phyloP scores from a whole-genome alignment of 2,113 vertebrate species.

The Pandion haliaetus region DNA sequence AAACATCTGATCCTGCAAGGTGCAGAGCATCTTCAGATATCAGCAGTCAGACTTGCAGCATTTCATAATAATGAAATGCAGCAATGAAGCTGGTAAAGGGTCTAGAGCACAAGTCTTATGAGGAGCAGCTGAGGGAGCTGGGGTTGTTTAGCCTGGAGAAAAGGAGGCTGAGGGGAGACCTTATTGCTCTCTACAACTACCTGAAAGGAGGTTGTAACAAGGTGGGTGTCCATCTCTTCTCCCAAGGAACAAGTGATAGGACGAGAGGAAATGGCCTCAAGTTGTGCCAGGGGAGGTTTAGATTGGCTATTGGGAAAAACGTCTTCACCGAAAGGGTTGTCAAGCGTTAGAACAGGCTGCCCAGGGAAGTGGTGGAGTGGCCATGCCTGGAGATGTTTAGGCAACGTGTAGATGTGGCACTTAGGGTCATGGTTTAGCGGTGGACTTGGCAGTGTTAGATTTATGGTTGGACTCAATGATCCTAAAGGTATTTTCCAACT shows the following conservation, averaged over 20 bases:
- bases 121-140: neutral
- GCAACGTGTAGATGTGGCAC: rapidly evolving
- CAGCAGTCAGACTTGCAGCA: neutral
- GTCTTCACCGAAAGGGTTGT: rapidly evolving
- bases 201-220: neutral
- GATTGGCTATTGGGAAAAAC: neutral
- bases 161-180: neutral
- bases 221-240: rapidly evolving
- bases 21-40: neutral
- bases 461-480: neutral
- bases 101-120: rapidly evolving
- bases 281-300: neutral
- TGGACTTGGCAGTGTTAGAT: neutral
- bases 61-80: neutral
- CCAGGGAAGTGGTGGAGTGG: neutral
- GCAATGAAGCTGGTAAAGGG: neutral
- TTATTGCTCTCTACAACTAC: rapidly evolving
- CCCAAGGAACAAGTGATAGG: neutral
- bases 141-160: neutral
- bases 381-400: neutral
- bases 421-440: neutral
- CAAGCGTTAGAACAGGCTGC: neutral
- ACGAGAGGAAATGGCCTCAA: neutral
- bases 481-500: neutral
- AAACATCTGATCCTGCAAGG: neutral